Evolutionary conservation across 2,797 vertebrate species (phyloP), one percentile per base, ranked within the genome.

Genomic region (Neostethus bicornis): DNA sequence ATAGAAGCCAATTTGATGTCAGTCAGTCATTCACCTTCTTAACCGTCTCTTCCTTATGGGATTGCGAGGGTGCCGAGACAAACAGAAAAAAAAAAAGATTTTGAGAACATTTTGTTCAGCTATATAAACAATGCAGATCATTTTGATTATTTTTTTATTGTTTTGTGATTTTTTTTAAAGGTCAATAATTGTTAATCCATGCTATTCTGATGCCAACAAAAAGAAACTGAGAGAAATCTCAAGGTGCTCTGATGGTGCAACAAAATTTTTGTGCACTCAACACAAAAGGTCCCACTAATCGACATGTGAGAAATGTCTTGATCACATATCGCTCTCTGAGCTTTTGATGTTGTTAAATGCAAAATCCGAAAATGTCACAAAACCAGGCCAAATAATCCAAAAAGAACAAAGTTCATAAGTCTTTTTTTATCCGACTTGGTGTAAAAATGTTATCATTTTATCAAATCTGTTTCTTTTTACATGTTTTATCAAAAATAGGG

Each of bases 401-500:
- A n/a, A n/a, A n/a, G n/a, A n/a, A n/a, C n/a, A n/a, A n/a, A n/a
- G n/a, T n/a, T n/a, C n/a, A n/a, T n/a, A n/a, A n/a, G n/a, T n/a
- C n/a, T n/a, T n/a, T n/a, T n/a, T n/a, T n/a, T n/a, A n/a, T n/a
- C n/a, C n/a, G n/a, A n/a, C n/a, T n/a, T n/a, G n/a, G n/a, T n/a
- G n/a, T n/a, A n/a, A n/a, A n/a, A n/a, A n/a, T n/a, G n/a, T n/a
- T 13, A 32, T 23, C 24, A 5, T 55, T 45, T 35, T 19, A 24
- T 16, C 16, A 16, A 19, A 65, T 46, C 9, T 54, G 13, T 24
- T 24, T 26, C 6, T 13, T n/a, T n/a, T n/a, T n/a, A 37, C 24
- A 37, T n/a, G n/a, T n/a, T n/a, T n/a, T n/a, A n/a, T n/a, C 43
- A 66, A 23, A 48, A n/a, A 21, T 29, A 53, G 1, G 4, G 17